Evolutionary conservation across 2,113 vertebrate genomes (phyloP).

Genomic region (Chlorocebus sabaeus): DNA sequence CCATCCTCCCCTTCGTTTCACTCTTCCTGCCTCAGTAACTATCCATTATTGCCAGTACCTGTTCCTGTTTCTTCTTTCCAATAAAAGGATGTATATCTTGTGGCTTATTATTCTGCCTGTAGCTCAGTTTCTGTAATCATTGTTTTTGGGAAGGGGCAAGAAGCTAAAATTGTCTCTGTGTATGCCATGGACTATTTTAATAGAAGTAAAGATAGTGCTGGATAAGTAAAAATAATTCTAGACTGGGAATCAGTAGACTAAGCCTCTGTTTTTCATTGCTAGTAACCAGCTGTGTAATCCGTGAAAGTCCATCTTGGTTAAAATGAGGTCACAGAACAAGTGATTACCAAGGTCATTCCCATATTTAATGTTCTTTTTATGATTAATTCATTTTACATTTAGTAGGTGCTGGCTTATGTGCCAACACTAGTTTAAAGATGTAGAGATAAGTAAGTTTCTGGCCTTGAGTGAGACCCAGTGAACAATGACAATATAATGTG

Average conservation of each 20-base stretch:
- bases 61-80: neutral
- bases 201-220: neutral
- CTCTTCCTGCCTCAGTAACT: neutral
- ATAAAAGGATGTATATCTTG: neutral
- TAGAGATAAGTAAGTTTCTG: neutral
- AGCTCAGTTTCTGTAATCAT: neutral
- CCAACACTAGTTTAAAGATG: neutral
- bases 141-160: constrained; percentile 10
- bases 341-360: neutral
- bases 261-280: neutral
- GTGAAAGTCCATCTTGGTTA: constrained; percentile 25
- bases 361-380: constrained; percentile 29
- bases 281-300: neutral
- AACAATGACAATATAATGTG: neutral
- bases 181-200: neutral
- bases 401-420: neutral
- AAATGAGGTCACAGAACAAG: neutral
- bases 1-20: neutral
- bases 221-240: neutral
- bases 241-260: constrained; percentile 7
- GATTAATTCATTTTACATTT: constrained; percentile 1
- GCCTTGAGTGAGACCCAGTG: neutral
- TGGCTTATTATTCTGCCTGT: neutral
- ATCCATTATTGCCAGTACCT: neutral
- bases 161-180: constrained; percentile 20